Conservation (phyloP, 2,113 vertebrate species). For the Myanophis thanlyinensis region DNA sequence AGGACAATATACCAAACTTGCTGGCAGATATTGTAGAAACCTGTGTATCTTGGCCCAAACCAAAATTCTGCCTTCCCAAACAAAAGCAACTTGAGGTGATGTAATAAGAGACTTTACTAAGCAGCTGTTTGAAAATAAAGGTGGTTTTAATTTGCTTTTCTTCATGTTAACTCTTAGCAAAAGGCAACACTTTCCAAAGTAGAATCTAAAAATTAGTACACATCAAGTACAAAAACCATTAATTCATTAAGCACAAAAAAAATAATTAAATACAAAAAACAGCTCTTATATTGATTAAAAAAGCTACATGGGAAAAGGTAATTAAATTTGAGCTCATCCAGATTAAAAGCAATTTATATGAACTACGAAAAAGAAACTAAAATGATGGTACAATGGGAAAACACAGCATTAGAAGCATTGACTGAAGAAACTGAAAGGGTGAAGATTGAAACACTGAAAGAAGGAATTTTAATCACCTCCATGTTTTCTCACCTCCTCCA, state of each 20-base stretch:
- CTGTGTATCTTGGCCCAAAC: background rate
- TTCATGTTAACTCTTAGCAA: background rate
- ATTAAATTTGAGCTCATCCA: background rate
- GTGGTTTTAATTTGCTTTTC: background rate
- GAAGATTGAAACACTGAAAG: background rate
- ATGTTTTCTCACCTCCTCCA: background rate
- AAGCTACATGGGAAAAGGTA: background rate
- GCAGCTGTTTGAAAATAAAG: background rate
- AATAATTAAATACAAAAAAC: background rate
- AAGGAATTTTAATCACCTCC: background rate
- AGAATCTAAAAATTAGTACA: background rate
- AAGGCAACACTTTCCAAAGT: background rate
- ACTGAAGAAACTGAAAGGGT: background rate
- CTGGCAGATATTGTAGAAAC: background rate
- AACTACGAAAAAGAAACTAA: background rate
- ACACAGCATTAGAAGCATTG: background rate
- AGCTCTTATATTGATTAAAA: background rate
- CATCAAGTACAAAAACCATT: background rate
- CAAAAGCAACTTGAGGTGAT: background rate
- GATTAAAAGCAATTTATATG: background rate
- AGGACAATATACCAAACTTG: conserved; percentile 10
- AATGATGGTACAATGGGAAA: background rate
- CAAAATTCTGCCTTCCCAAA: background rate
- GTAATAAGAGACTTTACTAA: background rate
- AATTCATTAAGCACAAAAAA: background rate